Conservation (phyloP, 1,140 invertebrate genomes). For the Charaxes varanes region DNA sequence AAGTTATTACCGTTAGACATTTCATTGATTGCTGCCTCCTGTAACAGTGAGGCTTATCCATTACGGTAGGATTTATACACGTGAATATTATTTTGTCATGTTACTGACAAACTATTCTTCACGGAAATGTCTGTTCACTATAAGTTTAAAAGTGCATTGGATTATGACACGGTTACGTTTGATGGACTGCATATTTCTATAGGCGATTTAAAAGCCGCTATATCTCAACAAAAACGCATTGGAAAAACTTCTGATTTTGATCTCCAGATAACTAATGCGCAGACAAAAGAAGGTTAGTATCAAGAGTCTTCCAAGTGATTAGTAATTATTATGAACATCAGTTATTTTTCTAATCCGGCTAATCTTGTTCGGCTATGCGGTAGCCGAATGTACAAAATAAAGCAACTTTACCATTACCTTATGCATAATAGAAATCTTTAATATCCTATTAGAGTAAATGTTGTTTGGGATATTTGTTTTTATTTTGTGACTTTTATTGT, state of each 20-base stretch:
- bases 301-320: no score
- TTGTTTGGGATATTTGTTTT: no score
- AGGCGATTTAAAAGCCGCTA: conserved; percentile 94
- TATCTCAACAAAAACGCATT: conserved; percentile 95
- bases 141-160: conserved; percentile 96
- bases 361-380: no score
- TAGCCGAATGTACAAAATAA: no score
- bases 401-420: no score
- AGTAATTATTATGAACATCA: no score
- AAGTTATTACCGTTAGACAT: no score
- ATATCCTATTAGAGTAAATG: no score
- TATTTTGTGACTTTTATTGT: no score
- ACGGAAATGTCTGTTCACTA: conserved; percentile 95
- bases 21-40: no score
- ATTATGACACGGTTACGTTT: conserved; percentile 96
- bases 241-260: conserved; percentile 96
- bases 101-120: conserved; percentile 26
- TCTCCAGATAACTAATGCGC: conserved; percentile 96
- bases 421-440: no score
- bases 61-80: conserved; percentile 19
- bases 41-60: not conserved
- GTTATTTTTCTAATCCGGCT: no score
- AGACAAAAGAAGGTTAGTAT: conserved; percentile 94
- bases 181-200: conserved; percentile 97
- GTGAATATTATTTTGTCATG: conserved; percentile 46